Evolutionary conservation across 2,888 invertebrate species (phyloP).

Genomic region (Beris morrisii): DNA sequence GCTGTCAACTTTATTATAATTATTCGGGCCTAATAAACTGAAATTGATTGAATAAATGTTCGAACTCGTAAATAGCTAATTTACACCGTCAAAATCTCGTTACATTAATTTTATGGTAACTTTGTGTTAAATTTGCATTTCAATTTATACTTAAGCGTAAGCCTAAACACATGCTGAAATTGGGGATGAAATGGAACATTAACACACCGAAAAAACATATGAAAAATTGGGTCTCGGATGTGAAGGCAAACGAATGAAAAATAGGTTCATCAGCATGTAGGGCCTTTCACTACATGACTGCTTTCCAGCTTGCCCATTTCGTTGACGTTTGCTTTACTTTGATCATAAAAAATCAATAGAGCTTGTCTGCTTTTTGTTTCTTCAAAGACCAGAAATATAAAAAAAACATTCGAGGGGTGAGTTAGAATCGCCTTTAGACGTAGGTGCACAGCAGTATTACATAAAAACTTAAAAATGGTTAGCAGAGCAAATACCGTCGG

Average conservation of each 20-base stretch:
- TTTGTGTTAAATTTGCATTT: too few species aligned
- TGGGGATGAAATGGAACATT: not conserved
- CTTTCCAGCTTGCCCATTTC: slow-evolving; percentile 11
- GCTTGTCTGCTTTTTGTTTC: slow-evolving; percentile 1
- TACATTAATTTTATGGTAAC: too few species aligned
- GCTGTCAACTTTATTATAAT: too few species aligned
- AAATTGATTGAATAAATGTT: too few species aligned
- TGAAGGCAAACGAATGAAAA: not conserved
- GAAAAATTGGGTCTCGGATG: too few species aligned
- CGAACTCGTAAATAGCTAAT: too few species aligned
- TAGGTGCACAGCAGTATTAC: not conserved
- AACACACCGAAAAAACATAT: too few species aligned
- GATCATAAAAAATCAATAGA: slow-evolving; percentile 14
- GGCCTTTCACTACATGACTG: slow-evolving; percentile 1
- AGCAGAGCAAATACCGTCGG: slow-evolving; percentile 8
- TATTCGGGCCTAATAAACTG: too few species aligned
- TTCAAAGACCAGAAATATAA: not conserved
- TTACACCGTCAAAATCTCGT: too few species aligned
- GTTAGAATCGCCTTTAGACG: not conserved
- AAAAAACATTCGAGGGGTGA: not conserved
- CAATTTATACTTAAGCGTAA: too few species aligned
- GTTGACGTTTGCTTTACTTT: slow-evolving; percentile 20
- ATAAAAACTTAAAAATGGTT: slow-evolving; percentile 2
- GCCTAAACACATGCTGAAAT: too few species aligned
- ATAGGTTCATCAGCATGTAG: not conserved